Conservation (phyloP, 2,888 invertebrate genomes). For the Tipula vernalis region DNA sequence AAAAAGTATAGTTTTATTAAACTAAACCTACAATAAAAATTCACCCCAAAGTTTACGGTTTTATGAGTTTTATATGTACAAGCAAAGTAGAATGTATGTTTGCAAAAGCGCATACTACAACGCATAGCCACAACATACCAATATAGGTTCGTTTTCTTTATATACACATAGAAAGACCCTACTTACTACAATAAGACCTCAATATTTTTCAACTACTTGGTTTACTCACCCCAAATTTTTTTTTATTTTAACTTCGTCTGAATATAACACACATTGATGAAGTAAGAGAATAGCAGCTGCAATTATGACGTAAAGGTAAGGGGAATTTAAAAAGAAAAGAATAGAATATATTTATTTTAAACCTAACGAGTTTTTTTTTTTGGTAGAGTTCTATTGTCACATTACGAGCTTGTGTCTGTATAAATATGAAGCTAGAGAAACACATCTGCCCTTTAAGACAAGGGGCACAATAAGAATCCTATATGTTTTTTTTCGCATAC, state of each 20-base stretch:
- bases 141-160: background rate
- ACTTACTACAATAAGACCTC: background rate
- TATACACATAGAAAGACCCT: constrained; percentile 7
- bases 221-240: constrained; percentile 11
- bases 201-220: background rate
- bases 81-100: background rate
- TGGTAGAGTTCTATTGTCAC: constrained; percentile 7
- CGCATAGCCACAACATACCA: background rate
- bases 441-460: constrained; percentile 12
- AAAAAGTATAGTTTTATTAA: background rate
- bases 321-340: constrained; percentile 9
- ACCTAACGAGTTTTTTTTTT: constrained; percentile 8
- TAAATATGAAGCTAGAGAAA: background rate
- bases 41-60: background rate
- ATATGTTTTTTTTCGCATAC: background rate
- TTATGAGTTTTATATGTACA: background rate
- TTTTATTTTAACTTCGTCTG: background rate
- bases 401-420: constrained; percentile 6
- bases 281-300: constrained; percentile 13
- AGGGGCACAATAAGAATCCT: constrained; percentile 12
- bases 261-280: background rate
- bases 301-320: constrained; percentile 12
- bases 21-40: background rate
- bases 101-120: background rate
- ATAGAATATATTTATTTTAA: background rate